phyloP scores from a whole-genome alignment of 2,888 invertebrate species.

The Drosophila setosimentum region DNA sequence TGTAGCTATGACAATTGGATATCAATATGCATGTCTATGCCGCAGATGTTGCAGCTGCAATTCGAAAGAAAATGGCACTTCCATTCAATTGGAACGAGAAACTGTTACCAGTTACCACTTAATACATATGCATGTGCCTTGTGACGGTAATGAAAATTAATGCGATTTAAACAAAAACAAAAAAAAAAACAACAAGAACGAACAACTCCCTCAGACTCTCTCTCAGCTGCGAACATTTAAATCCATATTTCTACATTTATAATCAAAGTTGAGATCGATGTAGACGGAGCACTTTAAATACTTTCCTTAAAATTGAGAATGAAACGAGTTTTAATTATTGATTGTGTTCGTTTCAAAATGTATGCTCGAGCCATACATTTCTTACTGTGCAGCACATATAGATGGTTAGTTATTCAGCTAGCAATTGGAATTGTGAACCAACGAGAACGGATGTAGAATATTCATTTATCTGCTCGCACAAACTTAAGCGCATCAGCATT shows the following conservation, averaged over 20 bases:
- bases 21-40: not conserved
- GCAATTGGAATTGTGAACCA: not conserved
- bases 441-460: slow-evolving; percentile 3
- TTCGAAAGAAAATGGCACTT: not conserved
- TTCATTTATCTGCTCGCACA: slow-evolving; percentile 11
- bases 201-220: not conserved
- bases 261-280: not conserved
- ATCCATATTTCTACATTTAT: not conserved
- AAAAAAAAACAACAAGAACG: not conserved
- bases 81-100: not conserved
- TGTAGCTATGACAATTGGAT: not conserved
- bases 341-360: too few species aligned
- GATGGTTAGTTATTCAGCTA: slow-evolving; percentile 10
- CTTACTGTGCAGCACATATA: not conserved
- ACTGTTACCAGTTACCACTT: not conserved
- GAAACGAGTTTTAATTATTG: not conserved
- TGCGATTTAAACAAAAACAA: not conserved
- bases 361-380: not conserved
- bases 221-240: not conserved
- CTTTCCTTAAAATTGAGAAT: not conserved
- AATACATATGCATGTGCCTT: not conserved
- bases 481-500: slow-evolving; percentile 49
- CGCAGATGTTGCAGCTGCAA: not conserved
- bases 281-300: not conserved
- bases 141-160: not conserved